phyloP scores from a whole-genome alignment of 92 coral and sea anemone species.

The Pocillopora grandis region DNA sequence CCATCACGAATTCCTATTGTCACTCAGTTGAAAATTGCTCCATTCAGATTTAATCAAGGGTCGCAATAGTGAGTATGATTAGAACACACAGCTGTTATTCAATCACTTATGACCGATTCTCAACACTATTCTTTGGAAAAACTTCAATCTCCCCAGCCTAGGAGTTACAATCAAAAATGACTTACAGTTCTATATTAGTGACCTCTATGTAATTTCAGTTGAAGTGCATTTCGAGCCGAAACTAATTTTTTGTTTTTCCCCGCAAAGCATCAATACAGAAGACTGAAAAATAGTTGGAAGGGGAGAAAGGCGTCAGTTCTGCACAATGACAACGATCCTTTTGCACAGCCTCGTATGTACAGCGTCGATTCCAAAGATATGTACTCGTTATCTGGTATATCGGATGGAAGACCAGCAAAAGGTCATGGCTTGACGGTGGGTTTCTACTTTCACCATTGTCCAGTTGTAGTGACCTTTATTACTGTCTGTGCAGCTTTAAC shows the following conservation, averaged over 20 bases:
- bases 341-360: constrained; percentile 11
- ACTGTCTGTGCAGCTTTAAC: not conserved
- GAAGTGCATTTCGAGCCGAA: not conserved
- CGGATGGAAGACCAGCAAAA: not conserved
- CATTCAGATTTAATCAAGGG: too few species aligned
- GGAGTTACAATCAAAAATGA: too few species aligned
- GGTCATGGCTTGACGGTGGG: constrained; percentile 13
- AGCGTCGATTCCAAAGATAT: not conserved
- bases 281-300: not conserved
- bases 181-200: too few species aligned
- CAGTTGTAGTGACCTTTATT: not conserved
- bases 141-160: too few species aligned
- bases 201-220: not conserved
- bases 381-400: constrained; percentile 1
- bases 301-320: not conserved
- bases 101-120: too few species aligned
- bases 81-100: too few species aligned
- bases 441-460: not conserved
- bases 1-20: too few species aligned
- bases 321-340: not conserved
- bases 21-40: too few species aligned
- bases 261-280: constrained; percentile 22
- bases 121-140: too few species aligned
- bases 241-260: not conserved
- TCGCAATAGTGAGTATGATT: too few species aligned